These are phyloP conservation scores for Poecile montanus DNA, from an alignment of 2,797 vertebrate genomes.

Conservation along the genomic window DNA sequence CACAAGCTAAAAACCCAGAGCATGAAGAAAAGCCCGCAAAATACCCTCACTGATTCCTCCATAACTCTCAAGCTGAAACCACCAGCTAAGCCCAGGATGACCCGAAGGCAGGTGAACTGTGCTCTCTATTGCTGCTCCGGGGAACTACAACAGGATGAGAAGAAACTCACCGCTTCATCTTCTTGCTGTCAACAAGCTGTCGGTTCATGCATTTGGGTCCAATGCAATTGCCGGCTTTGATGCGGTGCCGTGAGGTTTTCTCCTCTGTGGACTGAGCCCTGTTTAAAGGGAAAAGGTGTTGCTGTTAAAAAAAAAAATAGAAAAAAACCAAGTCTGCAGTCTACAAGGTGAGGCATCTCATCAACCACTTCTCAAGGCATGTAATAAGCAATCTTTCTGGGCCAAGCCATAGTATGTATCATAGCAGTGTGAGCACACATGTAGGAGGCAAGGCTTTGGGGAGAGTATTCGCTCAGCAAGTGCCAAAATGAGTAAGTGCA, in stretches of 20 bases:
- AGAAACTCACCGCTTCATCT: slow-evolving; percentile 82
- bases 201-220: slow-evolving; percentile 71
- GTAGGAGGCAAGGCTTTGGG: neutral
- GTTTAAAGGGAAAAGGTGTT: slow-evolving; percentile 22
- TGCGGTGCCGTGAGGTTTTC: slow-evolving; percentile 31
- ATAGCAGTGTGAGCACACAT: neutral
- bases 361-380: slow-evolving; percentile 1
- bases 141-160: neutral
- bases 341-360: neutral
- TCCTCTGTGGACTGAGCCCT: slow-evolving; percentile 73
- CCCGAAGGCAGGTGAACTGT: neutral
- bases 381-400: neutral
- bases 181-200: slow-evolving; percentile 70
- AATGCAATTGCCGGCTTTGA: slow-evolving; percentile 61
- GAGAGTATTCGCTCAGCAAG: neutral
- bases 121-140: neutral
- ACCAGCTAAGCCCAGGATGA: neutral
- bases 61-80: neutral
- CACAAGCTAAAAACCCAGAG: neutral
- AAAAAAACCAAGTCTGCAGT: neutral
- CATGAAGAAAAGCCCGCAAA: neutral
- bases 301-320: slow-evolving; percentile 19
- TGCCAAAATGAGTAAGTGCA: slow-evolving; percentile 11
- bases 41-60: neutral
- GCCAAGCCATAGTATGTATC: neutral